Evolutionary conservation across 2,113 vertebrate genomes (phyloP).

Genomic region (Sclerurus mexicanus): DNA sequence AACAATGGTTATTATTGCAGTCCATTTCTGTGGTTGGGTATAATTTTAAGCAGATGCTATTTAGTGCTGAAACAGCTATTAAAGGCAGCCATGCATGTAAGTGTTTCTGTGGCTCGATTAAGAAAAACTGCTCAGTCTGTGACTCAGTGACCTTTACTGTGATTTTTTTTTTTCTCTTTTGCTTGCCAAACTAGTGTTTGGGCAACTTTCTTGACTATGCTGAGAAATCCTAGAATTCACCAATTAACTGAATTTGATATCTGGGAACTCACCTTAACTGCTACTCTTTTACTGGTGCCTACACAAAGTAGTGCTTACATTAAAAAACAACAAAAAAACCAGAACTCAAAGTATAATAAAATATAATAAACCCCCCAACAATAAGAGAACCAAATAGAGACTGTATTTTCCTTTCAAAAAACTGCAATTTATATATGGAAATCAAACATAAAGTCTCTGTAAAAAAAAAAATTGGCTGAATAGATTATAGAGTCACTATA

Average conservation of each 20-base stretch:
- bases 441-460: not conserved
- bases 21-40: not conserved
- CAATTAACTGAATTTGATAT: not conserved
- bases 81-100: constrained; percentile 37
- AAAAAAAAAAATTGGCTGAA: not conserved
- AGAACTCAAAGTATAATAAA: not conserved
- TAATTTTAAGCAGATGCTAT: constrained; percentile 54
- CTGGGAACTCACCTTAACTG: not conserved
- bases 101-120: constrained; percentile 57
- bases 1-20: constrained; percentile 15
- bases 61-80: constrained; percentile 38
- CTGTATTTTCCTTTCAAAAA: not conserved
- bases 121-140: not conserved
- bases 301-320: not conserved
- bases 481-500: not conserved
- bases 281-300: not conserved
- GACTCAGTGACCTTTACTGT: not conserved
- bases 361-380: not conserved
- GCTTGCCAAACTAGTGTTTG: not conserved
- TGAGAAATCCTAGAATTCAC: not conserved
- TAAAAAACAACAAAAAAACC: not conserved
- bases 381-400: not conserved
- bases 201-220: not conserved
- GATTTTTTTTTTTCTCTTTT: constrained; percentile 4
- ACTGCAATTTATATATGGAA: not conserved